Conservation (phyloP, 2,888 invertebrate genomes). For the Prosopocoilus inquinatus region DNA sequence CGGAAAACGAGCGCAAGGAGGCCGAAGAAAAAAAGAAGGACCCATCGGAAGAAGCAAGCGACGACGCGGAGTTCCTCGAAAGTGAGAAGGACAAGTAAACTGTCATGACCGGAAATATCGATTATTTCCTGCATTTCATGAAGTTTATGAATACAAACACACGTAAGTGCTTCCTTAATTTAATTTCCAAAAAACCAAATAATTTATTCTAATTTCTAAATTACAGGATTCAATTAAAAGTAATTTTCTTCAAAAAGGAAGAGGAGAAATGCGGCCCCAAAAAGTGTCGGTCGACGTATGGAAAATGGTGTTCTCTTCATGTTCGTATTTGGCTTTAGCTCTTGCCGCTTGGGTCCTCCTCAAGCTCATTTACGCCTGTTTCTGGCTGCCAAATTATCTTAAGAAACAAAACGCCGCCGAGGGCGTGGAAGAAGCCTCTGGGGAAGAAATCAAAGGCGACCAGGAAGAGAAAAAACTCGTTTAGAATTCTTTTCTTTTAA, state of each 20-base stretch:
- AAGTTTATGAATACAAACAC: conserved; percentile 1
- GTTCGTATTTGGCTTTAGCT: conserved; percentile 61
- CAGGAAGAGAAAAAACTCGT: conserved; percentile 6
- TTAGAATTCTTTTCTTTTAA: not conserved
- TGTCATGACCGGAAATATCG: conserved; percentile 6
- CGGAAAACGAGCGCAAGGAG: conserved; percentile 27
- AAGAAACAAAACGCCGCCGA: conserved; percentile 55
- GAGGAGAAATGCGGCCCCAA: conserved; percentile 60
- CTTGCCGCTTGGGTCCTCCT: conserved; percentile 65
- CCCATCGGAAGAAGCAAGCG: not conserved
- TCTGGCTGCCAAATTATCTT: conserved; percentile 63
- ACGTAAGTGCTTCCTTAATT: not conserved
- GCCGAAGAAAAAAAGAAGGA: conserved; percentile 6
- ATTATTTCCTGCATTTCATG: not conserved
- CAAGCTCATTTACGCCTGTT: conserved; percentile 63
- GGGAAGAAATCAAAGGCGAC: not conserved
- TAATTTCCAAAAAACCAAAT: not conserved
- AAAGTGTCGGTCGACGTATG: conserved; percentile 67
- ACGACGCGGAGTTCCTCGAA: not conserved
- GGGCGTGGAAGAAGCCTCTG: not conserved
- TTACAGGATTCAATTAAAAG: not conserved
- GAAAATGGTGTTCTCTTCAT: conserved; percentile 64
- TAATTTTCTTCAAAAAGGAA: not conserved
- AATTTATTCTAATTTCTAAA: too few relatives aligned
- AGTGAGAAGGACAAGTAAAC: conserved; percentile 17